Base-by-base conservation (phyloP, 2,888 invertebrate genomes). In the Calameuta filiformis region DNA sequence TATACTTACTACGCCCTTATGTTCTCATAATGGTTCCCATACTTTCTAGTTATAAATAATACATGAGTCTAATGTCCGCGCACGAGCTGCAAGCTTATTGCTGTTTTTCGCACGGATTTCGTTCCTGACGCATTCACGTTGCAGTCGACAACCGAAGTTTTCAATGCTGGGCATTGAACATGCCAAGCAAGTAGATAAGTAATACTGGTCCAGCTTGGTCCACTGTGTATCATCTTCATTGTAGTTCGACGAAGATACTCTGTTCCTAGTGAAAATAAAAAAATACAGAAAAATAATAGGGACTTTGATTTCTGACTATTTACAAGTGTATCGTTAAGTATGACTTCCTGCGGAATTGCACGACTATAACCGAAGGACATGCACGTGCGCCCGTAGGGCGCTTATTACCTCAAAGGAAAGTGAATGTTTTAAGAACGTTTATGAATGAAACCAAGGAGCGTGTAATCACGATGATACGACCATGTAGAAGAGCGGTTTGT, bases 401-500 rank as follows among this genome's bases (percentile, higher is more conserved):
- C 71, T 71, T 34, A 74, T 35, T 74, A 74, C 74, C 12, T 30
- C 34, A 34, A 35, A 35, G 74, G 74, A 74, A 74, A 74, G 35
- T 35, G 37, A 74, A 35, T 12, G 74, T 74, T 34, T 74, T 74
- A 74, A 74, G 74, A 35, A 34, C 75, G 69, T n/a, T 75, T 69
- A 73, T 75, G 69, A 79, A 79, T 79, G 77, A 73, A 76, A 40
- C 68, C 73, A 77, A 76, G 40, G 12, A 76, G 73, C 77, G 77
- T 77, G 77, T 75, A 77, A 77, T 79, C 75, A 77, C 73, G 68
- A 79, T 76, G 69, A 77, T 69, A 40, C 35, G 71, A 12, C 23
- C 23, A 56, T 56, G 56, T 23, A 56, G 56, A 56, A 56, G 56
- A 56, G 23, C 23, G 56, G 56, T 23, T 56, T 56, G 56, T 56